Conservation (phyloP, 2,888 invertebrate species). For the Eucriotettix oculatus region DNA sequence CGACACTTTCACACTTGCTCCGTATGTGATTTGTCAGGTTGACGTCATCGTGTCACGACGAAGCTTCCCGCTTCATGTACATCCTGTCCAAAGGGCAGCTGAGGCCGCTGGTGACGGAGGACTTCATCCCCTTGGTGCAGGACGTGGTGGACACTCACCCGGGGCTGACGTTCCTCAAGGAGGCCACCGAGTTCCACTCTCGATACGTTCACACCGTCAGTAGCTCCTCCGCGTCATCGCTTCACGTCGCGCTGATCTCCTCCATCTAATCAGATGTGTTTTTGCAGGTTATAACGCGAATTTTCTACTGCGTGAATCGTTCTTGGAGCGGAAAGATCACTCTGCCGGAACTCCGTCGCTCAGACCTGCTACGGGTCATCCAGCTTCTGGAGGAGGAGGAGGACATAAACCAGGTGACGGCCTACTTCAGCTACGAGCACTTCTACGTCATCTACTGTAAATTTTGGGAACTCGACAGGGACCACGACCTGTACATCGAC, state of each 20-base stretch:
- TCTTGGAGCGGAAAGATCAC: constrained; percentile 92
- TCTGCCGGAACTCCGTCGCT: constrained; percentile 72
- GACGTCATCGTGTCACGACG: constrained; percentile 68
- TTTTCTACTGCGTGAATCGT: constrained; percentile 92
- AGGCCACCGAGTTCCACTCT: constrained; percentile 96
- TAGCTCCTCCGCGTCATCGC: background rate
- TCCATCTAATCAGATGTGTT: background rate
- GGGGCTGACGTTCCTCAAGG: constrained; percentile 89
- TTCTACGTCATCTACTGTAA: constrained; percentile 99
- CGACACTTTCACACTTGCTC: too few relatives aligned
- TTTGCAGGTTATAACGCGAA: constrained; percentile 81
- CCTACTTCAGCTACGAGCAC: constrained; percentile 88
- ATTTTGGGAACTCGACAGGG: constrained; percentile 98
- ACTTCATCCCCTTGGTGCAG: constrained; percentile 84
- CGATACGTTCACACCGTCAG: constrained; percentile 91
- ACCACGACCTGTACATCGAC: constrained; percentile 93
- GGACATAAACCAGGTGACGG: constrained; percentile 78
- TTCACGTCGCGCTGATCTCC: background rate
- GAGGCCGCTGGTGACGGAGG: constrained; percentile 61
- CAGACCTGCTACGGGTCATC: constrained; percentile 63
- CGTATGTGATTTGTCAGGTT: constrained; percentile 35
- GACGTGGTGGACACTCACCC: constrained; percentile 99
- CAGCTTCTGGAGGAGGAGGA: constrained; percentile 84
- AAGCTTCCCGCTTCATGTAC: constrained; percentile 74
- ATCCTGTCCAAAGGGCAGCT: constrained; percentile 61